These are phyloP conservation scores for Xenops minutus DNA, from an alignment of 2,797 vertebrate genomes.

Conservation along the genomic window DNA sequence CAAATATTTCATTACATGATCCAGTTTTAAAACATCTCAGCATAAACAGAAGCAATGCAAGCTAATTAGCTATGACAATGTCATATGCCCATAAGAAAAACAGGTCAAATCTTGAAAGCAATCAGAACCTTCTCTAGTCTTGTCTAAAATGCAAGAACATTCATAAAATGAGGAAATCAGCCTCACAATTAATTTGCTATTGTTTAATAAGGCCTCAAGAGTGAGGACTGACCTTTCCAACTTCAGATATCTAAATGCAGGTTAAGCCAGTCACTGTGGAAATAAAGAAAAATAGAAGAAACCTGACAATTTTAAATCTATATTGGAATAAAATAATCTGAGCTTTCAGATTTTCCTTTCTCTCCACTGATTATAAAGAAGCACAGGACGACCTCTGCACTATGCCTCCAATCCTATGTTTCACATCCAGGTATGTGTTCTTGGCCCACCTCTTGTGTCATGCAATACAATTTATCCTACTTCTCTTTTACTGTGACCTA, in stretches of 20 bases:
- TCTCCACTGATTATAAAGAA: background rate
- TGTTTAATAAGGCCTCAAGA: background rate
- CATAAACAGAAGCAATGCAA: constrained; percentile 4
- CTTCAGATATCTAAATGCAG: background rate
- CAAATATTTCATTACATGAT: background rate
- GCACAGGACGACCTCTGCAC: background rate
- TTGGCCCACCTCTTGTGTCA: background rate
- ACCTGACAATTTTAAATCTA: background rate
- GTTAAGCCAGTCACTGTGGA: background rate
- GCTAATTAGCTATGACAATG: constrained; percentile 3
- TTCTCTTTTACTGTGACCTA: background rate
- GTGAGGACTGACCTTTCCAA: background rate
- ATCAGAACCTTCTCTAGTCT: background rate
- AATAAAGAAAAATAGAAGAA: background rate
- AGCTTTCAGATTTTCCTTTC: background rate
- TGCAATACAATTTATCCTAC: background rate
- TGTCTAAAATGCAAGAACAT: background rate
- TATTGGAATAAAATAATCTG: background rate
- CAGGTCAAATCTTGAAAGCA: background rate
- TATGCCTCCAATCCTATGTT: background rate
- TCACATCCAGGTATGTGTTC: background rate
- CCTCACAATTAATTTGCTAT: background rate
- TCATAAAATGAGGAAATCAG: background rate
- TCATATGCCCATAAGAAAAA: background rate
- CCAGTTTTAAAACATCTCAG: background rate